Conservation (phyloP, 2,888 invertebrate genomes). For the Empis livida region DNA sequence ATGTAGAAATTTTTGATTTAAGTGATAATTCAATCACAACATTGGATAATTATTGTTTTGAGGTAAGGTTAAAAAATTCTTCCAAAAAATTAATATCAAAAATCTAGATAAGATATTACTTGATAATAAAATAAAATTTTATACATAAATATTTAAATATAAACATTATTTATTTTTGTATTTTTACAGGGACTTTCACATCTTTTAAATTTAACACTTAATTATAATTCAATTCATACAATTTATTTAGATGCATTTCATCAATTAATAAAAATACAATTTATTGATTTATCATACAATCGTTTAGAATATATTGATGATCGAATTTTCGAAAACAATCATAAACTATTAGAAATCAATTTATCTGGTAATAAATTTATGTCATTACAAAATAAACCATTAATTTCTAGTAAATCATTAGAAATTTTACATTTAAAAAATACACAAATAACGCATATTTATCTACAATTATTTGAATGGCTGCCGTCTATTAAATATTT, state of each 20-base stretch:
- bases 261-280: conserved; percentile 38
- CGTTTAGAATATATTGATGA: conserved; percentile 42
- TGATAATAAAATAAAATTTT: neutral
- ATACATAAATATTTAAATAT: neutral
- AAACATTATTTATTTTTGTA: neutral
- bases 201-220: conserved; percentile 24
- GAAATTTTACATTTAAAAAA: conserved; percentile 45
- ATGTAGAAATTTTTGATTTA: conserved; percentile 47
- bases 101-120: too few species aligned
- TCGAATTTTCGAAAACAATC: conserved; percentile 42
- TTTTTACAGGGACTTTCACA: conserved; percentile 21
- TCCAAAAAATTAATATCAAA: too few species aligned
- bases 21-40: conserved; percentile 48
- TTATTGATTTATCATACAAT: conserved; percentile 49
- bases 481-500: conserved; percentile 43
- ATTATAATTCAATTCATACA: conserved; percentile 48
- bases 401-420: conserved; percentile 42
- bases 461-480: conserved; percentile 39
- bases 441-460: conserved; percentile 44
- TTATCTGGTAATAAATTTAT: conserved; percentile 50
- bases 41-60: conserved; percentile 46
- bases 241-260: conserved; percentile 48
- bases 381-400: conserved; percentile 40
- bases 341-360: conserved; percentile 41
- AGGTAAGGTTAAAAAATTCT: too few species aligned